phyloP scores from a whole-genome alignment of 2,113 vertebrate genomes.

The Zosterops pallidus region DNA sequence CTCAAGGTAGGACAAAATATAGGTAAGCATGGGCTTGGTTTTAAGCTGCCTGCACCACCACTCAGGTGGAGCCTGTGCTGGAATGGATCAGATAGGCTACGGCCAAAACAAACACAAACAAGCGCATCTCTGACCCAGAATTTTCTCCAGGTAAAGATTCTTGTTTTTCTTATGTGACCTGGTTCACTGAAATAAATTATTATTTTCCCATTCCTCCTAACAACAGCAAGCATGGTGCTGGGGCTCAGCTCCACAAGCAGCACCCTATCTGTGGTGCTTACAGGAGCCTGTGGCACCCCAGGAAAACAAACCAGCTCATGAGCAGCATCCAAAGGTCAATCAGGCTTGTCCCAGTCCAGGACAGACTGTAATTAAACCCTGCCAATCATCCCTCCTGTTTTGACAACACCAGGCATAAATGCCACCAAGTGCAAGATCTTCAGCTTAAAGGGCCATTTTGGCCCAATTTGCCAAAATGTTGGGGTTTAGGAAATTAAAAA shows the following conservation, averaged over 20 bases:
- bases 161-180: background rate
- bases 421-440: background rate
- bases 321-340: background rate
- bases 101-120: background rate
- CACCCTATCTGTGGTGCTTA: background rate
- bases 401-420: background rate
- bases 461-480: background rate
- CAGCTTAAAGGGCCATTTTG: background rate
- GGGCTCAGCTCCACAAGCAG: background rate
- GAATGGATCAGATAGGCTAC: fast-evolving
- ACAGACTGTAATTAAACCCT: background rate
- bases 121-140: background rate
- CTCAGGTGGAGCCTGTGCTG: fast-evolving
- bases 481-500: background rate
- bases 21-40: fast-evolving
- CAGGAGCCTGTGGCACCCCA: background rate
- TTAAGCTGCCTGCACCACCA: background rate
- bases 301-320: background rate
- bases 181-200: background rate
- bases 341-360: background rate
- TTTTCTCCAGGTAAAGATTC: background rate
- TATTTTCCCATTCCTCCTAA: background rate
- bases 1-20: background rate
- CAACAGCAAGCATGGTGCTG: background rate
- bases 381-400: background rate